Evolutionary conservation across 2,113 vertebrate species (phyloP), one percentile per base, ranked within the genome.

Genomic region (Pseudopodoces humilis): DNA sequence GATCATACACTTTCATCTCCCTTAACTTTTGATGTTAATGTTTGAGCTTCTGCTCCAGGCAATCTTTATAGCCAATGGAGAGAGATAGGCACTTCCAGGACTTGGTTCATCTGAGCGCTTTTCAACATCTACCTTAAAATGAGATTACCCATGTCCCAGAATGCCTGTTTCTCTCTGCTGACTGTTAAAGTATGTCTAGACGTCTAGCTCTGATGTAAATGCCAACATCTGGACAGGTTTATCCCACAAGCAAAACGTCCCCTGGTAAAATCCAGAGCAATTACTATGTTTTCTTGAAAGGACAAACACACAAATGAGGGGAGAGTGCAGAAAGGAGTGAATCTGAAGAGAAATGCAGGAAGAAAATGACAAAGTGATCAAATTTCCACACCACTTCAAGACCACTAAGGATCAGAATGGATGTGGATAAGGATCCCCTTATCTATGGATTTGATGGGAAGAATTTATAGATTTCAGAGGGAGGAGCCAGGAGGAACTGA

Each of bases 131-230:
- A 94, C 91, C 76, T 95, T 71, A 93, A 94, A 96, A 94, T 78
- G 88, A 93, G 80, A 93, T 95, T 91, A 91, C 76, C 64, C 24
- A 4, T 84, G 44, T 64, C 83, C 56, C 72, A 88, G 63, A 95
- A 92, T 90, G 94, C 76, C 86, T 88, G 47, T 50, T 95, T 94
- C 86, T 94, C 67, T 88, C 49, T 59, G 49, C 83, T 94, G 83
- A 68, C 92, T 94, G 68, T 67, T 84, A 78, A 87, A 88, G 18
- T 55, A 30, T 74, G 96, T 97, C 96, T 97, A 97, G 94, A 94
- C 92, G 94, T 96, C 96, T 96, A 94, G 95, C 44, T 89, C 91
- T 78, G 68, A 96, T 96, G 94, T 96, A 96, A 97, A 97, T 97
- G 80, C 77, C 88, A 97, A 84, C 92, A 95, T 94, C 91, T 95